phyloP scores from a whole-genome alignment of 2,888 invertebrate species.

The Drosophila rubida region DNA sequence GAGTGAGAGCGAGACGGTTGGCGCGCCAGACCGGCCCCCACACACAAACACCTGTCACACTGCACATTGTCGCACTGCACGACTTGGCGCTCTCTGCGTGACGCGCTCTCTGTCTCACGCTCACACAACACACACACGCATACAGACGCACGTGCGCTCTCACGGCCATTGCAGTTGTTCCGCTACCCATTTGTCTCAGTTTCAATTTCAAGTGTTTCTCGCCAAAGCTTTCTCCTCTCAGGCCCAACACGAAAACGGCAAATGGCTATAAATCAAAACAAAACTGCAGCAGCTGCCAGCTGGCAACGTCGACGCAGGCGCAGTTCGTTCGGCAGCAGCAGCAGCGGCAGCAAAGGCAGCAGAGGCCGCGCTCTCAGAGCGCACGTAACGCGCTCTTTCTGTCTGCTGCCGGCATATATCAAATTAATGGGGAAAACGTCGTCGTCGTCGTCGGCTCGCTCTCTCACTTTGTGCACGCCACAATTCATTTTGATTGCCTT shows the following conservation, averaged over 20 bases:
- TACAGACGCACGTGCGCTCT: conserved; percentile 20
- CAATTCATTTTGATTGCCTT: conserved; percentile 68
- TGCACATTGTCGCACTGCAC: conserved; percentile 50
- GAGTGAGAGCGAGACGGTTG: conserved; percentile 16
- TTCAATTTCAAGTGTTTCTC: conserved; percentile 55
- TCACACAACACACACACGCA: too few relatives aligned
- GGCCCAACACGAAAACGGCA: conserved; percentile 28
- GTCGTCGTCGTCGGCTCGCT: conserved; percentile 68
- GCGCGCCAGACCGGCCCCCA: conserved; percentile 71
- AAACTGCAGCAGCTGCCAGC: conserved; percentile 66
- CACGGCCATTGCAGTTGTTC: conserved; percentile 53
- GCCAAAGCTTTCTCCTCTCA: conserved; percentile 55
- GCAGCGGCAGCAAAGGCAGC: conserved; percentile 6
- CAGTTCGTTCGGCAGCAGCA: conserved; percentile 19
- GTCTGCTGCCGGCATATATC: conserved; percentile 74
- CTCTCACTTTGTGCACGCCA: conserved; percentile 51
- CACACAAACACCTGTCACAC: conserved; percentile 78
- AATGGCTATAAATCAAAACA: conserved; percentile 72
- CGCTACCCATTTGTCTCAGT: conserved; percentile 50
- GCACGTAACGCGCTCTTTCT: conserved; percentile 50
- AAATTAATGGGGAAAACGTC: conserved; percentile 79
- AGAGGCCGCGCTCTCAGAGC: conserved; percentile 41
- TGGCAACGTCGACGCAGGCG: conserved; percentile 55
- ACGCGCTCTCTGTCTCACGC: conserved; percentile 24
- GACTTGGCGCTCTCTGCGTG: conserved; percentile 24